Percentiles rank a stretch among this genome's conserved stretches.
Conservation (phyloP, 2,113 vertebrate genomes). For the Dasypus novemcinctus region DNA sequence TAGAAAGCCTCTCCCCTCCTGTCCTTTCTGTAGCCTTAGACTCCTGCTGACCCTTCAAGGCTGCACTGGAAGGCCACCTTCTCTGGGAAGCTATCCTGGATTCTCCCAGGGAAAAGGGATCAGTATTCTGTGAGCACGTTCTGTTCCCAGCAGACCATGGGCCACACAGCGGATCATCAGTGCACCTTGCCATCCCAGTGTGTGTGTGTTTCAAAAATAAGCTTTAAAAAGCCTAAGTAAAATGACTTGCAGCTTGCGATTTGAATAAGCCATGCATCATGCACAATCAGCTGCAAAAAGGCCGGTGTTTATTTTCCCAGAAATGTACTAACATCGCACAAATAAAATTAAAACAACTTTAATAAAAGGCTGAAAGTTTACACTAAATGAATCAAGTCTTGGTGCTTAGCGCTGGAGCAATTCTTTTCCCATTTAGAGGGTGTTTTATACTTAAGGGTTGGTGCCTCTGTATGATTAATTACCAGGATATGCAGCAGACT, state of each 20-base stretch:
- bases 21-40: background rate
- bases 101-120: background rate
- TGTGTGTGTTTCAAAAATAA: background rate
- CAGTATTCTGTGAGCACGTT: background rate
- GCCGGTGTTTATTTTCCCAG: background rate
- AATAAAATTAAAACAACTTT: constrained; percentile 35
- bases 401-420: background rate
- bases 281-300: background rate
- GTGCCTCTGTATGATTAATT: background rate
- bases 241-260: background rate
- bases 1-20: too few species aligned
- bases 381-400: background rate
- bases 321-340: background rate
- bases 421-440: background rate
- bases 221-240: background rate
- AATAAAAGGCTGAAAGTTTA: constrained; percentile 8
- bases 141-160: accelerated
- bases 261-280: background rate
- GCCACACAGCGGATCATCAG: background rate
- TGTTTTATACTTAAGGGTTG: background rate
- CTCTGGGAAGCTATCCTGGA: background rate
- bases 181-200: background rate
- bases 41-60: background rate
- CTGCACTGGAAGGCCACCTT: background rate
- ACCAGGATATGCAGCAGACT: background rate